phyloP scores from a whole-genome alignment of 2,888 invertebrate genomes.

The Diachrysia chrysitis region DNA sequence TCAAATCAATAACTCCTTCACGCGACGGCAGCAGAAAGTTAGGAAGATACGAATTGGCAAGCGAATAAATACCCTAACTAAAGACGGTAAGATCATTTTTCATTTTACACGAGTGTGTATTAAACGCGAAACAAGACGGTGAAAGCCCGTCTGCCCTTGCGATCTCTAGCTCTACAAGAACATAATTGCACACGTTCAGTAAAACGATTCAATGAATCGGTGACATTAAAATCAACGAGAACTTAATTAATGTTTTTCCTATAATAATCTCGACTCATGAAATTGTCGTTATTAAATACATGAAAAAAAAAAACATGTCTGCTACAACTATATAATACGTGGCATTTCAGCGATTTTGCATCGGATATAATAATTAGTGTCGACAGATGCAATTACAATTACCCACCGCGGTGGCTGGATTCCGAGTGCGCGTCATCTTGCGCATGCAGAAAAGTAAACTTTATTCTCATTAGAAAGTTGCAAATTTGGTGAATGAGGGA shows the following conservation, averaged over 20 bases:
- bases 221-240: slow-evolving; percentile 68
- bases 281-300: slow-evolving; percentile 45
- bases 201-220: slow-evolving; percentile 78
- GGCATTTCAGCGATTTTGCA: slow-evolving; percentile 64
- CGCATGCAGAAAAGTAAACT: slow-evolving; percentile 70
- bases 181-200: slow-evolving; percentile 80
- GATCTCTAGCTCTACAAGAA: slow-evolving; percentile 82
- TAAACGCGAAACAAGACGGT: slow-evolving; percentile 75
- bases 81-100: slow-evolving; percentile 70
- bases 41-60: slow-evolving; percentile 66
- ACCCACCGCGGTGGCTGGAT: slow-evolving; percentile 66
- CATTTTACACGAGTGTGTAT: slow-evolving; percentile 60
- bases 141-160: slow-evolving; percentile 87
- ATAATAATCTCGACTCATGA: slow-evolving; percentile 45
- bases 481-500: slow-evolving; percentile 73
- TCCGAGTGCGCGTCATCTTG: slow-evolving; percentile 70
- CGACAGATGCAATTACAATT: slow-evolving; percentile 73
- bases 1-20: slow-evolving; percentile 79
- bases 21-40: slow-evolving; percentile 76
- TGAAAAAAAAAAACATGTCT: slow-evolving; percentile 40
- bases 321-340: slow-evolving; percentile 50
- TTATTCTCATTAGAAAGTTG: slow-evolving; percentile 86
- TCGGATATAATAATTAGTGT: slow-evolving; percentile 70
- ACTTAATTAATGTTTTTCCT: slow-evolving; percentile 58
- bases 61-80: slow-evolving; percentile 73